Evolutionary conservation across 1,140 invertebrate species (phyloP).

Genomic region (Drosophila carrolli): DNA sequence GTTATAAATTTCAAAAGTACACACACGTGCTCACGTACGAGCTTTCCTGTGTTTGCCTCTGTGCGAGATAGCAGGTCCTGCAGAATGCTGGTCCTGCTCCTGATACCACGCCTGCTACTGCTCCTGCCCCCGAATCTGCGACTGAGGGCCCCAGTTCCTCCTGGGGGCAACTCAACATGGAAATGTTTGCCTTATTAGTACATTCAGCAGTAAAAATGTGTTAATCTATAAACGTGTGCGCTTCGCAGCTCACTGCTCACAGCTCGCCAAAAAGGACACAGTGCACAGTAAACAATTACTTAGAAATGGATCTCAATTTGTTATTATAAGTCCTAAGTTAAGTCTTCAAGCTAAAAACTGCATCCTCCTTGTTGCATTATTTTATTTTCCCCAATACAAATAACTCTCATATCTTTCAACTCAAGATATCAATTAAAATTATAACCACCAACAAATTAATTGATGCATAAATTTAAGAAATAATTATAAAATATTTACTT

Average conservation of each 20-base stretch:
- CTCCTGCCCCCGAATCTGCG: constrained; percentile 8
- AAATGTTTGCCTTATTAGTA: constrained; percentile 83
- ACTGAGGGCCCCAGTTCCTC: constrained; percentile 37
- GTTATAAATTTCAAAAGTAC: constrained; percentile 78
- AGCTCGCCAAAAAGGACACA: constrained; percentile 11
- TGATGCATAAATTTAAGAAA: too few relatives aligned
- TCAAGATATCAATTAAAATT: too few relatives aligned
- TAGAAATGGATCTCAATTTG: background rate
- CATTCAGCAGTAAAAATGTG: constrained; percentile 83
- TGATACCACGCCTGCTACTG: background rate
- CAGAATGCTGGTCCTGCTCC: constrained; percentile 21
- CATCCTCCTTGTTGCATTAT: too few relatives aligned
- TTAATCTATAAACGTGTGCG: constrained; percentile 81
- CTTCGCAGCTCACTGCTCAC: constrained; percentile 31
- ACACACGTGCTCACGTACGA: constrained; percentile 48
- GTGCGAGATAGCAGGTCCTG: constrained; percentile 52
- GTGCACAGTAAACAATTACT: constrained; percentile 11
- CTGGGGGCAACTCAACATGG: constrained; percentile 77
- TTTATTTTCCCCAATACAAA: too few relatives aligned
- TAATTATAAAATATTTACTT: too few relatives aligned
- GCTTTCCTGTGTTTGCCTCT: constrained; percentile 30
- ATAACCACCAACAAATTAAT: too few relatives aligned
- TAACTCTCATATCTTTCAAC: too few relatives aligned
- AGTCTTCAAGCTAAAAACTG: too few relatives aligned
- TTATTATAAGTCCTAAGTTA: too few relatives aligned